Conservation (phyloP, 53 echinoderm and acorn worm genomes). For the Holothuria leucospilota region DNA sequence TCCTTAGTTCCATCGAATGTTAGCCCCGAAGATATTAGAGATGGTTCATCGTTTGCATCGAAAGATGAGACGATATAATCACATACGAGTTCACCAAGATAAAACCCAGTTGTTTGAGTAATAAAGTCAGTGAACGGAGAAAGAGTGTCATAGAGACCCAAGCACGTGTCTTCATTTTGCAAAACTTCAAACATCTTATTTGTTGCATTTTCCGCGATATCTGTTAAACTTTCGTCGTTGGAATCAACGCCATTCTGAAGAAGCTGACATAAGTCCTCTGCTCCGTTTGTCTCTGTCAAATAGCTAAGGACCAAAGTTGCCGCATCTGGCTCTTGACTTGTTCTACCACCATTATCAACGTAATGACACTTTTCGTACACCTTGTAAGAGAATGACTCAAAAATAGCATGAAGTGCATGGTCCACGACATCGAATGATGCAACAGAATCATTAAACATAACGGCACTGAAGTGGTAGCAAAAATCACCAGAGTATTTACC, state of each 20-base stretch:
- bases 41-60: neutral
- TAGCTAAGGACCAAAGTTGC: neutral
- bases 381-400: no score
- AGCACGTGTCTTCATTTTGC: neutral
- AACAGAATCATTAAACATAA: slow-evolving; percentile 21
- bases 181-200: slow-evolving; percentile 24
- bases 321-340: no score
- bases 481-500: neutral
- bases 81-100: neutral
- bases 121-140: neutral
- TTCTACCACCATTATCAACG: no score
- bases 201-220: neutral
- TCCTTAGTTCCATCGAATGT: no score
- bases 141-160: neutral
- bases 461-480: neutral
- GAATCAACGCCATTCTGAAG: neutral
- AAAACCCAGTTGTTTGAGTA: neutral
- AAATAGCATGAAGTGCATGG: neutral
- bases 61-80: neutral
- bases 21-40: no score
- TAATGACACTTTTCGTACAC: no score
- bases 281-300: neutral
- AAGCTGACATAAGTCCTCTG: neutral
- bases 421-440: slow-evolving; percentile 6
- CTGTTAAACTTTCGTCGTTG: neutral